Conservation (phyloP, 2,888 invertebrate species). For the Hermodice carunculata region DNA sequence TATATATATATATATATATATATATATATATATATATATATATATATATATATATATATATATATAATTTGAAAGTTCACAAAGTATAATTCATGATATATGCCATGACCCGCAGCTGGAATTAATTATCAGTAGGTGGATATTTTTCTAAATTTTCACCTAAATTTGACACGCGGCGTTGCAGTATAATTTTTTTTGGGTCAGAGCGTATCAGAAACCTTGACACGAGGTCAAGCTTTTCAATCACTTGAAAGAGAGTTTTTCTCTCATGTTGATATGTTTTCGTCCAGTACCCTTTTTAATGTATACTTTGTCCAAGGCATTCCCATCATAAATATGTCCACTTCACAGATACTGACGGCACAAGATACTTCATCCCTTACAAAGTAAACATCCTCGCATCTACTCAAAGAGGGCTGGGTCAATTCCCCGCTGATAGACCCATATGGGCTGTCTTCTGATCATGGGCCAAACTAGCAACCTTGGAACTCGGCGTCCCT, state of each 20-base stretch:
- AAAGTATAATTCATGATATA: no score
- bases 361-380: not conserved
- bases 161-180: no score
- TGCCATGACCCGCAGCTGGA: no score
- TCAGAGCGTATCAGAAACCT: no score
- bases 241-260: not conserved
- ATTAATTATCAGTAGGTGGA: no score
- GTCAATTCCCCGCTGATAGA: no score
- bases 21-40: slow-evolving; percentile 6
- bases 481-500: no score
- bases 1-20: slow-evolving; percentile 1
- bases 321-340: not conserved
- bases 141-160: no score
- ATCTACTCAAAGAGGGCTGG: not conserved
- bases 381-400: not conserved
- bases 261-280: not conserved
- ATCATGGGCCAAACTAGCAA: no score
- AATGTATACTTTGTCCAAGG: not conserved
- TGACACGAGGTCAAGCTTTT: no score
- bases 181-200: no score
- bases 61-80: not conserved
- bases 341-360: not conserved
- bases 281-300: not conserved
- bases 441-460: no score
- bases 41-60: slow-evolving; percentile 8